Evolutionary conservation across 2,113 vertebrate genomes (phyloP), one percentile per base, ranked within the genome.

Genomic region (Chrysochloris asiatica): DNA sequence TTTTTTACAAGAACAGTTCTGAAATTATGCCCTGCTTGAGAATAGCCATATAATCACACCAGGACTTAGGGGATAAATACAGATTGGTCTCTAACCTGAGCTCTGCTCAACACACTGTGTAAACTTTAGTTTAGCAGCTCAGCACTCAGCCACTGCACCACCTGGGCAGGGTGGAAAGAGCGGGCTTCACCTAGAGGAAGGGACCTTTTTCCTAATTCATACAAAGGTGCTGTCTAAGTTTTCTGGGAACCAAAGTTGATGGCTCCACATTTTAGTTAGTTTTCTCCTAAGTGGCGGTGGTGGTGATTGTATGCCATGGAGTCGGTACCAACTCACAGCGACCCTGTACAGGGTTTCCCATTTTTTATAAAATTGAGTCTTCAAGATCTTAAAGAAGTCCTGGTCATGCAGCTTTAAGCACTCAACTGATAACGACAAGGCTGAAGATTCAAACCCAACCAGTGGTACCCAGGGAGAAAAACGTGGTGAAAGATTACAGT

Each of bases 241-340:
- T 73, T 77, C 43, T 65, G 28, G 33, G 30, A 16, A 52, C 45
- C 72, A 71, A 84, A 69, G 77, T 36, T 65, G 38, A 83, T 28
- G 4, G 10, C 52, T 79, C 79, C 52, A 36, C 30, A 45, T 59
- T 89, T 93, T 83, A 69, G 24, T 65, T 72, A 13, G 17, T 21
- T 87, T 91, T 77, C n/a, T 86, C 33, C n/a, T 41, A 79, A 41
- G 50, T 72, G 38, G 80, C n/a, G n/a, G n/a, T n/a, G n/a, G n/a
- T n/a, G n/a, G n/a, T n/a, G n/a, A n/a, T n/a, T n/a, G n/a, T n/a
- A n/a, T n/a, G n/a, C n/a, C n/a, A n/a, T n/a, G n/a, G n/a, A n/a
- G n/a, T n/a, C n/a, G n/a, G n/a, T n/a, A n/a, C n/a, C n/a, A n/a
- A n/a, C n/a, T n/a, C n/a, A n/a, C n/a, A n/a, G n/a, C n/a, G n/a